Percentiles rank a stretch among this genome's conserved stretches.
Evolutionary conservation across 2,113 vertebrate genomes (phyloP).

Genomic region (Pteropus alecto): DNA sequence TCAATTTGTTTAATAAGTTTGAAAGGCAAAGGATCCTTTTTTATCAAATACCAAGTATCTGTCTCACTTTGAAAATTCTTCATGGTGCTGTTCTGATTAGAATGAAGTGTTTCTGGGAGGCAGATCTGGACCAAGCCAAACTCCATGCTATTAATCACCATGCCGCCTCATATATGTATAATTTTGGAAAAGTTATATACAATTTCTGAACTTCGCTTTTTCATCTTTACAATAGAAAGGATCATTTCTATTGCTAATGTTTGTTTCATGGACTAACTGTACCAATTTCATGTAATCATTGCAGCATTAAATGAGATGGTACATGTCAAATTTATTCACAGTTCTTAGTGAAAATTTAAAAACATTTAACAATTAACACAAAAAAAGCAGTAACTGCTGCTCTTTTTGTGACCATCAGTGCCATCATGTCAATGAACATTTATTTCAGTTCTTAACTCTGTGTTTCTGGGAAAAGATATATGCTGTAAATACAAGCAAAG

Average conservation of each 20-base stretch:
- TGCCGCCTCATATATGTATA: fast-evolving
- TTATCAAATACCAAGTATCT: neutral
- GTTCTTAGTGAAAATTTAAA: neutral
- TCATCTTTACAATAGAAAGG: neutral
- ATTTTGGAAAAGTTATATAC: neutral
- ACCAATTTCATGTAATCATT: neutral
- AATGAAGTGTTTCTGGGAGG: neutral
- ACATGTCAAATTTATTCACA: neutral
- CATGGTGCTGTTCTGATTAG: neutral
- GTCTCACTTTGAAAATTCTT: neutral
- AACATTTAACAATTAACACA: neutral
- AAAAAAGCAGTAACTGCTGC: neutral
- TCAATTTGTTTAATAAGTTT: neutral
- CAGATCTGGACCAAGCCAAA: neutral
- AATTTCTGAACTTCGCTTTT: neutral
- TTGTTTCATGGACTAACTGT: neutral
- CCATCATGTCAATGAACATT: neutral
- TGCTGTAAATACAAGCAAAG: neutral
- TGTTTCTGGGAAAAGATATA: neutral
- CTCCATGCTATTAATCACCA: neutral
- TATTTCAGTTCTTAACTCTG: neutral
- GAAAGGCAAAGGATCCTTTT: neutral
- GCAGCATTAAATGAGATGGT: neutral
- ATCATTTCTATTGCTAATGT: neutral
- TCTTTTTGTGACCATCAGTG: neutral